Base-by-base conservation (phyloP, 1,140 invertebrate genomes). In the Sitobion miscanthi region DNA sequence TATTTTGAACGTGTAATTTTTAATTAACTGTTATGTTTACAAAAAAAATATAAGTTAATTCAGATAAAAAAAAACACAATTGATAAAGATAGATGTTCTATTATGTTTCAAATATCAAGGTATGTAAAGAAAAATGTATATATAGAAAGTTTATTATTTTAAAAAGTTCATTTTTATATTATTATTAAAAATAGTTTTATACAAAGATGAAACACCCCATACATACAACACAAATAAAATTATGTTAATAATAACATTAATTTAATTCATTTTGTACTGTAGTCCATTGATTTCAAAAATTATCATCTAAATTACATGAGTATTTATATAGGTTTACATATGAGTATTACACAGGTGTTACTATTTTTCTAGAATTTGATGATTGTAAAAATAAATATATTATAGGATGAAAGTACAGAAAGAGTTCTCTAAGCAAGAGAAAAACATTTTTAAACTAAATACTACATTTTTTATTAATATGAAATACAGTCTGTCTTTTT, bases 401-500 rank as follows among this genome's bases (percentile, higher is more conserved):
- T 38, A 7, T 30, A n/a, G 45, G 49, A 52, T 52, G n/a, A 42
- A 42, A 42, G 30, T 21, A 54, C 9, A 90, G 11, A 90, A 90
- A 62, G 11, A 30, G 23, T 57, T 57, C 17, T 90, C 2, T 17
- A 45, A 30, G 47, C 2, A 30, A 90, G 45, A 17, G 62, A 45
- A 90, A 35, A 90, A 30, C 35, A 57, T 45, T 45, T 45, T 90
- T 90, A 9, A 90, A 23, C 89, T 90, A 90, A 14, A 47, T 20
- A 45, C 89, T 90, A 69, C 30, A n/a, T 17, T 45, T 45, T 90
- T 62, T 90, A 90, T 62, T 90, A 45, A 42, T 42, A 25, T 69
- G 57, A 90, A 90, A 45, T 90, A 90, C 89, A 90, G 88, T 89
- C 88, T 20, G 30, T 77, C 30, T 69, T 3, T 42, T 4, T 89